Evolutionary conservation across 2,888 invertebrate genomes (phyloP).

Genomic region (Prosapia bicincta): DNA sequence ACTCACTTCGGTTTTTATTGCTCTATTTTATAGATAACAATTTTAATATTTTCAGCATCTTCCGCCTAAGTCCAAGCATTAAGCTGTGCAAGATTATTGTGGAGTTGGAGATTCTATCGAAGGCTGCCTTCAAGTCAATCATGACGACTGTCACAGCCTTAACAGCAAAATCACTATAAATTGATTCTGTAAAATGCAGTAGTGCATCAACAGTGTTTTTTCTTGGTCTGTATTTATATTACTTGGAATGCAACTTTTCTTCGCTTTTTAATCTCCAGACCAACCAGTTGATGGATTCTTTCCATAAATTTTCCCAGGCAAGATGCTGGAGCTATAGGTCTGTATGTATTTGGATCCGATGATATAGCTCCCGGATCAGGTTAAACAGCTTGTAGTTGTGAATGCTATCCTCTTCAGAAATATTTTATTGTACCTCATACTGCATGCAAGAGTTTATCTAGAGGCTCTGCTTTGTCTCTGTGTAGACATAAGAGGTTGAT

Average conservation of each 20-base stretch:
- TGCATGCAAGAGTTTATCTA: background rate
- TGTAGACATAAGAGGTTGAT: background rate
- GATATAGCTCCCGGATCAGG: no score
- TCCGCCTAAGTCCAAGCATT: background rate
- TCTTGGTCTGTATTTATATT: background rate
- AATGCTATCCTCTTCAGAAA: background rate
- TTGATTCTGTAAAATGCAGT: background rate
- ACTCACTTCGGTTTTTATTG: background rate
- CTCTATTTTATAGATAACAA: background rate
- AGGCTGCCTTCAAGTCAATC: background rate
- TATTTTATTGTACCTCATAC: background rate
- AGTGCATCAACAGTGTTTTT: background rate
- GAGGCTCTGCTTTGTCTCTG: background rate
- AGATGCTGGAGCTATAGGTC: background rate
- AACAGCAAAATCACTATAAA: background rate
- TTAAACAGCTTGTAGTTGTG: background rate
- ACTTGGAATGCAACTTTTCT: background rate
- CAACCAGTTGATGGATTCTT: background rate
- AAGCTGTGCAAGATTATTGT: background rate
- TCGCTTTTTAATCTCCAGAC: background rate
- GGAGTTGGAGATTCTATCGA: background rate
- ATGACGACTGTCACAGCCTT: background rate
- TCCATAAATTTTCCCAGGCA: constrained; percentile 3
- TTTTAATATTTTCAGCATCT: background rate
- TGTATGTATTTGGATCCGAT: no score